Percentiles rank a stretch among this genome's conserved stretches.
Conservation (phyloP, 2,888 invertebrate species). For the Oscheius myriophilus region DNA sequence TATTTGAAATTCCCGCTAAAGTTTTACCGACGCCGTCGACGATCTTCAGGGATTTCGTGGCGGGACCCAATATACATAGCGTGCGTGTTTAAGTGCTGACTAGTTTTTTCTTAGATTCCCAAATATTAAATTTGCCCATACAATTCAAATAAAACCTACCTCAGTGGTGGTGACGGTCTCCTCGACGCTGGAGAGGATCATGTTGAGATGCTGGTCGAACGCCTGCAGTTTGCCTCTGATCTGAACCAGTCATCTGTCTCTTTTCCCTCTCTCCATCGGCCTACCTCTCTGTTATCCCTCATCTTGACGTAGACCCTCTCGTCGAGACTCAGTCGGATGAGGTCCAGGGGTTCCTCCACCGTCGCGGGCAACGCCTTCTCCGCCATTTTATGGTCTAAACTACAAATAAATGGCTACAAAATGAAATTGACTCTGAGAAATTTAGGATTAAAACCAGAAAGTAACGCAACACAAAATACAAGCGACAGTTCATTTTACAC, state of each 20-base stretch:
- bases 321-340: slow-evolving; percentile 94
- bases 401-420: background rate
- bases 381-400: slow-evolving; percentile 23
- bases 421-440: too few species aligned
- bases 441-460: too few species aligned
- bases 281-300: slow-evolving; percentile 95
- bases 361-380: slow-evolving; percentile 79
- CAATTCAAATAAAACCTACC: slow-evolving; percentile 2
- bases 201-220: slow-evolving; percentile 98
- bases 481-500: slow-evolving; percentile 5
- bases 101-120: too few species aligned
- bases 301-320: slow-evolving; percentile 99
- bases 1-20: too few species aligned
- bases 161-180: slow-evolving; percentile 84
- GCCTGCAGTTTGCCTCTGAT: slow-evolving; percentile 78
- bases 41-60: too few species aligned
- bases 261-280: background rate
- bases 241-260: slow-evolving; percentile 27
- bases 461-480: slow-evolving; percentile 1
- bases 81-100: too few species aligned
- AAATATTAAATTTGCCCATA: background rate
- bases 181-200: slow-evolving; percentile 80
- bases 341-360: slow-evolving; percentile 96
- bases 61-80: too few species aligned
- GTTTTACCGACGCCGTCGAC: too few species aligned